Base-by-base conservation (phyloP, 2,797 vertebrate species). In the Hapalemur alaotrensis region DNA sequence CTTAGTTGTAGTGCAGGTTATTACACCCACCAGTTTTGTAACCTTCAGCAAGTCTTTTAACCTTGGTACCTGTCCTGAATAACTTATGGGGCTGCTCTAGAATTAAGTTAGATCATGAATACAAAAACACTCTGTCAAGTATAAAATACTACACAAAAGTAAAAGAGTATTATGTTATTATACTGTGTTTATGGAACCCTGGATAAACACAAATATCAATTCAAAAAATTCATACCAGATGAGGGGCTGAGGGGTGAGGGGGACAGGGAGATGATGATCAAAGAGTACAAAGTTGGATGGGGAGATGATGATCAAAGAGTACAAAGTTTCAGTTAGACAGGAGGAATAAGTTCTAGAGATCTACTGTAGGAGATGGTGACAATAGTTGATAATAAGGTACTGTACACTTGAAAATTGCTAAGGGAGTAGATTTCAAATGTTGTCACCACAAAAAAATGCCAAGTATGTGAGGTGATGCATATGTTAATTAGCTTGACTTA, bases 41-140 rank as follows among this genome's bases (percentile, higher is more conserved):
- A 95, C 70, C 59, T 75, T 96, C n/a, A 82, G 50, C 50, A 88
- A 65, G 35, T 92, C 75, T 88, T 95, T 95, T 95, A 96, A 95
- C 32, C 30, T 82, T 79, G 50, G 46, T 90, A 85, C 38, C 20
- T 81, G 61, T 73, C 78, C 65, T 76, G 72, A 30, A 84, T 91
- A 95, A 95, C 23, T 94, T 94, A 86, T 18, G 20, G 23, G 57
- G n/a, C 23, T 83, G 7, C n/a, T 89, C 30, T 92, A 93, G 46
- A 94, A 89, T 94, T 91, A 89, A 97, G 91, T 72, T 80, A 89
- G 59, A 91, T 80, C 81, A 95, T 14, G 63, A 93, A 93, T 72
- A 82, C 57, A 89, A 84, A 88, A 89, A n/a, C 46, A 96, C 22
- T 80, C 32, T 81, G 35, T 76, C 80, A 97, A 93, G 10, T 54